These are phyloP conservation scores for Leptobrachium leishanense DNA, from an alignment of 2,113 vertebrate genomes.

Conservation along the genomic window DNA sequence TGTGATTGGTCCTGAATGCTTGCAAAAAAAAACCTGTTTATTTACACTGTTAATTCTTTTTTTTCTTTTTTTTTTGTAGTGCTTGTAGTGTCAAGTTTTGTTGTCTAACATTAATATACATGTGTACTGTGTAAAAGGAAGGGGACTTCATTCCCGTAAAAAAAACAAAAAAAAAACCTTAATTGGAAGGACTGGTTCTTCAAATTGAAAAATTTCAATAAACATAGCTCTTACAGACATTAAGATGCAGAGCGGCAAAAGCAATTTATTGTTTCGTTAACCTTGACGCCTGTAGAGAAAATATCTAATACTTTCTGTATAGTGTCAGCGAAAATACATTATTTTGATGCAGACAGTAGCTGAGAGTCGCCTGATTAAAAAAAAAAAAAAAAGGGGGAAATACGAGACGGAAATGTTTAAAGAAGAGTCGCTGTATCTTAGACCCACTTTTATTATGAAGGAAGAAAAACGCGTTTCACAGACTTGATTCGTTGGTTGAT, in stretches of 20 bases:
- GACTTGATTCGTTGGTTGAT: no score
- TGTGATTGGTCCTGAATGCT: conserved; percentile 37
- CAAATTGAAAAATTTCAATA: not conserved
- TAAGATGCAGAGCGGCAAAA: not conserved
- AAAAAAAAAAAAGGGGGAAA: no score
- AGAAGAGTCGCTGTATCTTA: no score
- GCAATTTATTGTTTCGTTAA: not conserved
- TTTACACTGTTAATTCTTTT: conserved; percentile 21
- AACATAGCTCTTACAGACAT: not conserved
- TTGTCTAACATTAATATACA: conserved; percentile 30
- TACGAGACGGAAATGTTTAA: no score
- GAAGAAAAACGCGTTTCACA: no score
- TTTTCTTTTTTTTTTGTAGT: conserved; percentile 15
- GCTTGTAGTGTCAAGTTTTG: conserved; percentile 30
- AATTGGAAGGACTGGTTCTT: not conserved
- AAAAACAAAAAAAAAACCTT: not conserved
- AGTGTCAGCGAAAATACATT: no score
- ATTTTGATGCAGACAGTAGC: no score
- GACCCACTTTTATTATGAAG: no score
- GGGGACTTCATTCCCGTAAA: not conserved
- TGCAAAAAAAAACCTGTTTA: conserved; percentile 17
- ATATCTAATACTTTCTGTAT: no score
- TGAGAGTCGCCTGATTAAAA: no score
- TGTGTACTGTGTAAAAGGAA: not conserved
- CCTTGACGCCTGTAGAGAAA: no score